Conservation (phyloP, 2,113 vertebrate genomes). For the Poecilia latipinna region DNA sequence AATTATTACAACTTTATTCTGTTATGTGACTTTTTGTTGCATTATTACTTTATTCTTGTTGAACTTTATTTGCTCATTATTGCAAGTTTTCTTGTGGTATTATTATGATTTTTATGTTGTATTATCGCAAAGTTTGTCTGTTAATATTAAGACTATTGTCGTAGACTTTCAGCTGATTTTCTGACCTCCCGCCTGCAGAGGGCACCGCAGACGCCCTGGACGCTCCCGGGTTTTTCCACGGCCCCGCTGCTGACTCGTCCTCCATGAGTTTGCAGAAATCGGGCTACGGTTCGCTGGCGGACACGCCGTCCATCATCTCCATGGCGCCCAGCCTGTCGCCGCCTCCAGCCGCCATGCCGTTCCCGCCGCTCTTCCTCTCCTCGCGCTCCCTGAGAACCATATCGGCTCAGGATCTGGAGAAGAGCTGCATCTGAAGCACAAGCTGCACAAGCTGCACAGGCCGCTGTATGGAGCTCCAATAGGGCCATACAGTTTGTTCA, state of each 20-base stretch:
- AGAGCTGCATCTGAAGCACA: conserved; percentile 67
- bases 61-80: too few species aligned
- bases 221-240: conserved; percentile 63
- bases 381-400: conserved; percentile 76
- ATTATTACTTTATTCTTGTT: too few species aligned
- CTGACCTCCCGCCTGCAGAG: conserved; percentile 51
- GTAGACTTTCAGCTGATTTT: background rate
- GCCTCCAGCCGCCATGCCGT: conserved; percentile 68
- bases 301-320: conserved; percentile 79
- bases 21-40: too few species aligned
- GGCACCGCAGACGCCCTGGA: conserved; percentile 65
- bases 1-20: too few species aligned
- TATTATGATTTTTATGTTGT: too few species aligned
- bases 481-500: too few species aligned
- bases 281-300: conserved; percentile 74
- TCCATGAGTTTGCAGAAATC: conserved; percentile 29
- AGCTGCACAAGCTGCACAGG: background rate
- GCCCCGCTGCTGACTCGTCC: conserved; percentile 44
- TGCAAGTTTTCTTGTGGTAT: too few species aligned
- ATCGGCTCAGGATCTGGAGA: conserved; percentile 78
- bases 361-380: conserved; percentile 68
- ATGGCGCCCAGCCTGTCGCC: conserved; percentile 75
- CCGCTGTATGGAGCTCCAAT: background rate
- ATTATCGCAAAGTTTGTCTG: too few species aligned
- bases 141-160: too few species aligned